Evolutionary conservation across 2,888 invertebrate species (phyloP).

Genomic region (Synergus gifuensis): DNA sequence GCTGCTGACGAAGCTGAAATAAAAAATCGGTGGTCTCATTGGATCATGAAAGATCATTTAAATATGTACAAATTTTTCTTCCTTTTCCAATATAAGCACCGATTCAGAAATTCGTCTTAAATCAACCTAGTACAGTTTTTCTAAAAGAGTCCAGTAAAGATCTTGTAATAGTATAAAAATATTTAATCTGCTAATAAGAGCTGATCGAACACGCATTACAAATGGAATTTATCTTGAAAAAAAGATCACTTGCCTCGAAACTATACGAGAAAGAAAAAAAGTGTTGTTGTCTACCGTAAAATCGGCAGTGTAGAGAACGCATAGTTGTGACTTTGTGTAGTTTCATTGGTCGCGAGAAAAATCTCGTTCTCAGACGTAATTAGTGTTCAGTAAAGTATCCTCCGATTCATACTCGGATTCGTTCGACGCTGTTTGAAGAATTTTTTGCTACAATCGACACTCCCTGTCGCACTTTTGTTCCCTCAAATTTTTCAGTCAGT

Average conservation of each 20-base stretch:
- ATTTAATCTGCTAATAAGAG: neutral
- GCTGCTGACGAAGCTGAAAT: neutral
- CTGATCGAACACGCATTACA: constrained; percentile 20
- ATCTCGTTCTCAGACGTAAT: neutral
- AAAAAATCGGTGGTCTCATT: neutral
- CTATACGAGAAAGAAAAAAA: constrained; percentile 1
- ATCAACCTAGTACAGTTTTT: neutral
- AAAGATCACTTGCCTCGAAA: constrained; percentile 11
- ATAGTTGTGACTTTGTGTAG: constrained; percentile 29
- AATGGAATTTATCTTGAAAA: constrained; percentile 5
- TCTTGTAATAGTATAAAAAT: constrained; percentile 25
- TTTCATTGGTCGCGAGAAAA: constrained; percentile 31
- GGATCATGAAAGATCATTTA: constrained; percentile 9
- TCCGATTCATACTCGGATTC: constrained; percentile 9
- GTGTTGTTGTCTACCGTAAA: constrained; percentile 9
- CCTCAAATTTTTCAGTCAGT: constrained; percentile 32
- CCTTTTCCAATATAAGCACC: neutral
- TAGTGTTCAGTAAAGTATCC: constrained; percentile 16
- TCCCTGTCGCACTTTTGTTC: constrained; percentile 10
- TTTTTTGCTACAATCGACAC: constrained; percentile 39
- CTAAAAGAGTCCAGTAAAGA: neutral
- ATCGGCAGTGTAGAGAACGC: constrained; percentile 36
- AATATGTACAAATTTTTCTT: constrained; percentile 18
- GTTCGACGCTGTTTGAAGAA: neutral
- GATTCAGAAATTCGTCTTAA: neutral